A percentile compares a stretch with the other conserved stretches of the same genome.
Conservation (phyloP, 2,888 invertebrate genomes). For the Phorcus lineatus region DNA sequence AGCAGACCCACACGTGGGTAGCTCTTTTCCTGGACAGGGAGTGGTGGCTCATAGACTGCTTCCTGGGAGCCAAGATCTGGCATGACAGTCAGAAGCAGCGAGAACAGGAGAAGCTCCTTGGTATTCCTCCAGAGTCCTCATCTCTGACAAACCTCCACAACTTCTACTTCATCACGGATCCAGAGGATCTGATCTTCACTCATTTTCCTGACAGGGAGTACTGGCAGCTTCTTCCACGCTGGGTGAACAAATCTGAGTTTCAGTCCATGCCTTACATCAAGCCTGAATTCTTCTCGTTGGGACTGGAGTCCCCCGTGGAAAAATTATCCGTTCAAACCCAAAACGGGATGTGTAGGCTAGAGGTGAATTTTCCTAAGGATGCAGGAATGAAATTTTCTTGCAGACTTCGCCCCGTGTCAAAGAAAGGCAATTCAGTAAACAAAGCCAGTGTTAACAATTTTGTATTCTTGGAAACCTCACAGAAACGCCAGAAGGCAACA, state of each 20-base stretch:
- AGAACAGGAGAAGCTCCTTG: background rate
- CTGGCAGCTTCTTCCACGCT: constrained; percentile 60
- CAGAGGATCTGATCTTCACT: constrained; percentile 58
- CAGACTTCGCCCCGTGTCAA: constrained; percentile 6
- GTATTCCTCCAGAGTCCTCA: background rate
- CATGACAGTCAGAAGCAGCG: background rate
- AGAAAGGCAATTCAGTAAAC: background rate
- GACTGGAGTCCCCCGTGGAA: background rate
- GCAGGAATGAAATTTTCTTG: constrained; percentile 21
- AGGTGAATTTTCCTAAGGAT: constrained; percentile 6
- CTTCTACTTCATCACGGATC: constrained; percentile 62
- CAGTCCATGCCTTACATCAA: constrained; percentile 50
- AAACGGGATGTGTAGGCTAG: constrained; percentile 16
- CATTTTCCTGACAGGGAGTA: constrained; percentile 60
- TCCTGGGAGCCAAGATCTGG: constrained; percentile 26
- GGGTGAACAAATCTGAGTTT: constrained; percentile 54
- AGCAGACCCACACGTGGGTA: background rate
- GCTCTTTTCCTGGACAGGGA: constrained; percentile 26
- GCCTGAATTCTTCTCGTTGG: constrained; percentile 45
- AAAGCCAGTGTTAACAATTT: constrained; percentile 47
- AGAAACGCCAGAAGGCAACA: constrained; percentile 44
- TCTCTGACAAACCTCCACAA: constrained; percentile 35
- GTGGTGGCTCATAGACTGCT: constrained; percentile 34
- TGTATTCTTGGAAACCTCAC: constrained; percentile 57
- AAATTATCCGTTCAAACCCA: background rate